Evolutionary conservation across 1,140 invertebrate genomes (phyloP).

Genomic region (Sarcophaga peregrina): DNA sequence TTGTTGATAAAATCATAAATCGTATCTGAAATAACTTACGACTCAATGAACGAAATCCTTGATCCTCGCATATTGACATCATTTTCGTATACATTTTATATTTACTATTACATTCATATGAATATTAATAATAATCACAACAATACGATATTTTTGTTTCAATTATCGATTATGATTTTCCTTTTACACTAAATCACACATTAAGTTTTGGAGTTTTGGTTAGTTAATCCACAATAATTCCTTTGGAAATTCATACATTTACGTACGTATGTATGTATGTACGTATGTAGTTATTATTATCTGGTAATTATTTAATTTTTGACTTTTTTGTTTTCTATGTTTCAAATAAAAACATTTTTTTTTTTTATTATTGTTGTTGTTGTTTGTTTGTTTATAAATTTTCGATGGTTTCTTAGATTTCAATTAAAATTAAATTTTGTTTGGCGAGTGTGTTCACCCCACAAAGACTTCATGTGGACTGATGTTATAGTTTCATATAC

Average conservation of each 20-base stretch:
- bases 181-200: slow-evolving; percentile 7
- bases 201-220: too few species aligned
- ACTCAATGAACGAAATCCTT: slow-evolving; percentile 66
- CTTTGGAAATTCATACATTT: too few species aligned
- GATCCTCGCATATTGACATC: slow-evolving; percentile 66
- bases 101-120: not conserved
- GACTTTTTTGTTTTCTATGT: slow-evolving; percentile 38
- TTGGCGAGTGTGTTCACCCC: slow-evolving; percentile 60
- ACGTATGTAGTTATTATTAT: too few species aligned
- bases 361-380: too few species aligned
- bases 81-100: slow-evolving; percentile 52
- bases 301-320: too few species aligned
- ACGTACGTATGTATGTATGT: too few species aligned
- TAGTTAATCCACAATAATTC: too few species aligned
- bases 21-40: slow-evolving; percentile 56
- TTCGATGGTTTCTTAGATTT: slow-evolving; percentile 48
- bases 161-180: slow-evolving; percentile 12
- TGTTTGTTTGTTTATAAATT: not conserved
- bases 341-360: slow-evolving; percentile 17
- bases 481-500: slow-evolving; percentile 45
- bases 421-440: slow-evolving; percentile 42
- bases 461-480: slow-evolving; percentile 66
- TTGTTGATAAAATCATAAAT: too few species aligned
- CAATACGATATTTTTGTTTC: not conserved
- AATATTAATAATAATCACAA: not conserved